A percentile compares a stretch with the other conserved stretches of the same genome.
These are phyloP conservation scores for Myrmecobius fasciatus DNA, from an alignment of 2,113 vertebrate species.

Conservation along the genomic window DNA sequence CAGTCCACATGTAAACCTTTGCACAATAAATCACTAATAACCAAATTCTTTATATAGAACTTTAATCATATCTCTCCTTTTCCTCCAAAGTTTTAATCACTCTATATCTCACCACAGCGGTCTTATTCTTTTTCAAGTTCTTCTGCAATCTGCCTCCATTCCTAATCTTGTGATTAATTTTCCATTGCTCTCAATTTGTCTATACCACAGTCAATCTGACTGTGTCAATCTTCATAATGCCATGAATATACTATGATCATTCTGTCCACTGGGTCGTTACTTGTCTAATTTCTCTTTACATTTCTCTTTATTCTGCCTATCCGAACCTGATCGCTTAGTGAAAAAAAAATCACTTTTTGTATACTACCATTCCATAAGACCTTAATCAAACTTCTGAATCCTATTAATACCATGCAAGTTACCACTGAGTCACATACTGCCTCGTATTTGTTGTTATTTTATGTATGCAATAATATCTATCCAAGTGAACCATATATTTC, in stretches of 20 bases:
- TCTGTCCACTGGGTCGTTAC: background rate
- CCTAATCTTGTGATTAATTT: background rate
- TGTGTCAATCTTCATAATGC: background rate
- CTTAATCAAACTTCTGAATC: background rate
- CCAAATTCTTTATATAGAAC: background rate
- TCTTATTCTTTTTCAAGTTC: background rate
- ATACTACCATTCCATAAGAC: background rate
- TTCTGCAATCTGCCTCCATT: background rate
- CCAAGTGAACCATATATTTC: background rate
- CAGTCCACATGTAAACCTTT: background rate
- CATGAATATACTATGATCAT: background rate
- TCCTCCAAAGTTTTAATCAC: background rate
- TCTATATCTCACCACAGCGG: background rate
- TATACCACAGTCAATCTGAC: background rate
- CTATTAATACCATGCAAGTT: background rate
- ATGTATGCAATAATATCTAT: background rate
- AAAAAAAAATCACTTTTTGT: background rate
- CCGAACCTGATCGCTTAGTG: background rate
- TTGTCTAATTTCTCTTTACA: background rate
- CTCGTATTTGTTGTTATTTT: background rate
- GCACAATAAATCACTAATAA: background rate
- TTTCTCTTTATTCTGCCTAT: background rate
- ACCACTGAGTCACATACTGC: background rate
- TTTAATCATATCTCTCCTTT: background rate
- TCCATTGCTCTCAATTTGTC: background rate